Evolutionary conservation across 2,113 vertebrate genomes (phyloP).

Genomic region (Oreochromis aureus): DNA sequence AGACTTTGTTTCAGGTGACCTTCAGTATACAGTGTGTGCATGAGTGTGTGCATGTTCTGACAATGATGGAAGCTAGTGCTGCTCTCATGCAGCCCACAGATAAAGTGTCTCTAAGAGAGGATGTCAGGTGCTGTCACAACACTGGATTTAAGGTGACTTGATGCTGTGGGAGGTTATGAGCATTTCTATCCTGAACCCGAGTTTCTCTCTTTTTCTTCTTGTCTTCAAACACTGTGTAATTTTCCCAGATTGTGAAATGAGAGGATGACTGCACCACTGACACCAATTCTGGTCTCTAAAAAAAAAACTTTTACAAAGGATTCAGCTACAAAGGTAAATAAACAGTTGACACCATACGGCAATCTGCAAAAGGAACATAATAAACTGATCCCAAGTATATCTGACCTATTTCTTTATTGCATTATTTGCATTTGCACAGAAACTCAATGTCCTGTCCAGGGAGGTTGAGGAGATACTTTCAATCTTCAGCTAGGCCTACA

Average conservation of each 20-base stretch:
- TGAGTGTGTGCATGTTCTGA: background rate
- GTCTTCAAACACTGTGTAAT: background rate
- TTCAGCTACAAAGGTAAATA: background rate
- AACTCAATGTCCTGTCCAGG: background rate
- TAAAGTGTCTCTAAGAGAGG: conserved; percentile 15
- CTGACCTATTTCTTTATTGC: background rate
- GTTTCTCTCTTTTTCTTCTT: background rate
- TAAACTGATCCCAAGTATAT: background rate
- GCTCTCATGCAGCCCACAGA: conserved; percentile 7
- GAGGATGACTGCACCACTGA: background rate
- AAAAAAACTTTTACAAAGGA: background rate
- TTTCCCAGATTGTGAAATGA: background rate
- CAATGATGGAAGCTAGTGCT: conserved; percentile 9
- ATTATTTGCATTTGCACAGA: background rate
- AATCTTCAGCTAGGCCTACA: background rate
- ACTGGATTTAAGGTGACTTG: conserved; percentile 4
- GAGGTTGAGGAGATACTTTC: background rate
- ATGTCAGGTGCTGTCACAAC: conserved; percentile 52
- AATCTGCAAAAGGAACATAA: background rate
- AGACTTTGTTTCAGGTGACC: conserved; percentile 5
- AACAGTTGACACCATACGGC: background rate
- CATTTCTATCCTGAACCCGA: background rate
- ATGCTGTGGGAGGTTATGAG: conserved; percentile 3
- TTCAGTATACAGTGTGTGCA: background rate
- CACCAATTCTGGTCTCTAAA: background rate